These are phyloP conservation scores for Druon quercuslanigerum DNA, from an alignment of 1,140 invertebrate genomes.

Conservation along the genomic window DNA sequence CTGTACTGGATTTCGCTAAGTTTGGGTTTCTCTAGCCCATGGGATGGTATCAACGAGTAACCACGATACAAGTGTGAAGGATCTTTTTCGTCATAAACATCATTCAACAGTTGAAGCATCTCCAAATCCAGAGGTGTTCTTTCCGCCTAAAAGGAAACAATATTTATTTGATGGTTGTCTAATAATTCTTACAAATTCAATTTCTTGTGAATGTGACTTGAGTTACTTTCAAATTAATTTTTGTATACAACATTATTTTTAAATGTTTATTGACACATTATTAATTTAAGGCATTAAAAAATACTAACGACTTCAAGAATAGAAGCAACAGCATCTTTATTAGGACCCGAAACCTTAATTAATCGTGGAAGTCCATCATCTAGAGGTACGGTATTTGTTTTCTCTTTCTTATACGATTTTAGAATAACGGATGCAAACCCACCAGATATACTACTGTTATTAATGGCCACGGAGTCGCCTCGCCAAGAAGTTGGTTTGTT, in stretches of 20 bases:
- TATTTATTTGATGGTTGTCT: too few relatives aligned
- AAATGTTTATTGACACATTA: too few relatives aligned
- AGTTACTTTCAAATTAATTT: not conserved
- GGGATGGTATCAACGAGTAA: constrained; percentile 54
- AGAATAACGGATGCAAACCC: constrained; percentile 81
- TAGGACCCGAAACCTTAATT: constrained; percentile 76
- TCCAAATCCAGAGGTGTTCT: constrained; percentile 62
- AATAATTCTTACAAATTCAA: too few relatives aligned
- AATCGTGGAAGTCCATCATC: constrained; percentile 68
- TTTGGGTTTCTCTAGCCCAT: constrained; percentile 21
- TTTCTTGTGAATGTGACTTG: not conserved
- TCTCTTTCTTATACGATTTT: constrained; percentile 67
- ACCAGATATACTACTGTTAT: constrained; percentile 84
- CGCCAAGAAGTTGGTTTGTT: constrained; percentile 76
- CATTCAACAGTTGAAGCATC: constrained; percentile 72
- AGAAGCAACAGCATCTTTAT: constrained; percentile 76
- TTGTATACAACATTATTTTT: too few relatives aligned
- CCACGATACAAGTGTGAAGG: too few relatives aligned
- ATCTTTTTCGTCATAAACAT: constrained; percentile 66
- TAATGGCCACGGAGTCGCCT: constrained; percentile 79
- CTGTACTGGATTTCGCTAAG: not conserved
- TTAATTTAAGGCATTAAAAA: not conserved
- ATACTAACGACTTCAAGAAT: constrained; percentile 65
- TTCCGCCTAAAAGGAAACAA: constrained; percentile 45
- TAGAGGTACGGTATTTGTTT: constrained; percentile 39